Evolutionary conservation across 2,113 vertebrate genomes (phyloP).

Genomic region (Saguinus midas): DNA sequence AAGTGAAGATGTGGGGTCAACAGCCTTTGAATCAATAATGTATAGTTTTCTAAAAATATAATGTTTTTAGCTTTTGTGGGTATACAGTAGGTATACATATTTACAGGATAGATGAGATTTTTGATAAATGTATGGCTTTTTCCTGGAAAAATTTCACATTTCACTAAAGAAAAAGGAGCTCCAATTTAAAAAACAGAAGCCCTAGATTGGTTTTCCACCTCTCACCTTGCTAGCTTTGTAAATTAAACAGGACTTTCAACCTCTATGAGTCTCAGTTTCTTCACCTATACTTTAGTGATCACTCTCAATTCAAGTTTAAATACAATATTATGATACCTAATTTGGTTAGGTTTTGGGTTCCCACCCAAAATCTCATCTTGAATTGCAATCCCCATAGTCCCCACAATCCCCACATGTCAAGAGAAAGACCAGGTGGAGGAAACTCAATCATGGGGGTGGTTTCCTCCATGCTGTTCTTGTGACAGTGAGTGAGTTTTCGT

Average conservation of each 20-base stretch:
- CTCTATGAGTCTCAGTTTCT: not conserved
- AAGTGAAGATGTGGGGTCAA: not conserved
- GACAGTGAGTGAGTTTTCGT: too few relatives aligned
- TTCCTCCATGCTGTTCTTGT: too few relatives aligned
- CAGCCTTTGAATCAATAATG: not conserved
- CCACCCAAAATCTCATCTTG: too few relatives aligned
- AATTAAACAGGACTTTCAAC: not conserved
- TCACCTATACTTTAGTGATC: not conserved
- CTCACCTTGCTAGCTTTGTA: not conserved
- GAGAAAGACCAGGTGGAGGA: too few relatives aligned
- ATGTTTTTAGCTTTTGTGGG: too few relatives aligned
- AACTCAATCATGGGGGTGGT: too few relatives aligned
- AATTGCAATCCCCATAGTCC: too few relatives aligned
- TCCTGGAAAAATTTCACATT: not conserved
- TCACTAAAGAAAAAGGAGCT: not conserved
- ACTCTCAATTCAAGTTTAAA: not conserved
- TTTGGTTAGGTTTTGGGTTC: too few relatives aligned
- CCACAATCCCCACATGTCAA: too few relatives aligned
- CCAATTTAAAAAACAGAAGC: not conserved
- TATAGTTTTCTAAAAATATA: not conserved
- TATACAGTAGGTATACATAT: too few relatives aligned
- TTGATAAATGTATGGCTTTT: not conserved
- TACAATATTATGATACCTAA: not conserved
- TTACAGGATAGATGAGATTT: too few relatives aligned
- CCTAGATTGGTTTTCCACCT: not conserved